Evolutionary conservation across 2,888 invertebrate species (phyloP), one percentile per base, ranked within the genome.

Genomic region (Dexiosoma caninum): DNA sequence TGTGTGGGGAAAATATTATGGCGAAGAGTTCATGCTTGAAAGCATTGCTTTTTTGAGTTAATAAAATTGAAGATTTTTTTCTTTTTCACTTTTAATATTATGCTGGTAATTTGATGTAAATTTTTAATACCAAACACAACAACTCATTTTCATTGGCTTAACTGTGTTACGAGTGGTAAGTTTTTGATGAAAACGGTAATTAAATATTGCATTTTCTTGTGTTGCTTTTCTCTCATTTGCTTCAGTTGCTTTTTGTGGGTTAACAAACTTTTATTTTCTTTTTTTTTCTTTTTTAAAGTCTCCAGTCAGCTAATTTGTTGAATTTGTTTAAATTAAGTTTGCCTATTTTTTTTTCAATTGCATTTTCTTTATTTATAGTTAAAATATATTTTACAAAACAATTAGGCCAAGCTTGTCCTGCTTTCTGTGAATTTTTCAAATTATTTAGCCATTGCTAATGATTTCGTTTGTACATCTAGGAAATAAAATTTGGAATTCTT

Each of bases 221-320:
- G n/a, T 2, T 16, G 21, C 32, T 2, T 14, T 8, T 40, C n/a
- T 42, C 2, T 21, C 30, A 16, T 5, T 8, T 44, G 7, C 16
- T 46, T 59, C n/a, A n/a, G n/a, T n/a, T 8, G 8, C 32, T 62
- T 51, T 59, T 57, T 57, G 1, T 53, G 14, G 71, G 62, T 72
- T 44, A 62, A 42, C 44, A 53, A 72, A 72, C 71, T 62, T 62
- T 53, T 27, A 53, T 35, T 55, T 55, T 21, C 4, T 49, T 64
- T 64, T 51, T 8, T 53, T 72, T 30, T 35, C 37, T 30, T n/a
- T 59, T 71, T 60, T 51, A 35, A 16, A n/a, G 32, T 37, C 19
- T 37, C 19, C n/a, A n/a, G n/a, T 66, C 8, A 57, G n/a, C 7
- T 42, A 44, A 35, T 62, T 62, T 21, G 27, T 51, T 42, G 14